These are phyloP conservation scores for Tyrannus savana DNA, from an alignment of 2,113 vertebrate genomes.

Conservation along the genomic window DNA sequence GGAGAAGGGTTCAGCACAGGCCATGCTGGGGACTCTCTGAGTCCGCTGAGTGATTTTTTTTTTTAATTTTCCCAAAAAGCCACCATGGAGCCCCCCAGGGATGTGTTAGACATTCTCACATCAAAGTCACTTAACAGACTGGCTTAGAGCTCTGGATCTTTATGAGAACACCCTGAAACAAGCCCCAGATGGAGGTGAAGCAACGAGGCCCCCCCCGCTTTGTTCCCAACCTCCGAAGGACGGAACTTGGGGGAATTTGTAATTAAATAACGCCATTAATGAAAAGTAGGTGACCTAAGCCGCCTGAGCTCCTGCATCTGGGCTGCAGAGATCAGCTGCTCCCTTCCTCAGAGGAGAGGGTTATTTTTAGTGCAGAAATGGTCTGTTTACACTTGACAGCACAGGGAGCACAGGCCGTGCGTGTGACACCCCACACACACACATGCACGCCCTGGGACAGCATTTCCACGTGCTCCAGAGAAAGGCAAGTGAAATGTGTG, in stretches of 20 bases:
- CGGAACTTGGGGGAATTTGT: rapidly evolving
- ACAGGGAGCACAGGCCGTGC: background rate
- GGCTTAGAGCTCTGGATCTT: too few relatives aligned
- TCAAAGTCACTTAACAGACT: background rate
- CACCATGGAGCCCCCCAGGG: background rate
- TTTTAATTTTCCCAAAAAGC: background rate
- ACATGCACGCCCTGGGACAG: rapidly evolving
- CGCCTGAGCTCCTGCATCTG: background rate
- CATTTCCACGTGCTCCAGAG: background rate
- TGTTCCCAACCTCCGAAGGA: background rate
- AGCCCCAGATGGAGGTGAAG: background rate
- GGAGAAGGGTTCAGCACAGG: background rate
- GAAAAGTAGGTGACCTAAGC: background rate
- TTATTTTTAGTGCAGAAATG: slow-evolving; percentile 15
- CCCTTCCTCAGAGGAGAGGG: background rate
- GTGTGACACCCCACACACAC: background rate
- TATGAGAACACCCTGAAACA: background rate
- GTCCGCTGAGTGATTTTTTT: background rate
- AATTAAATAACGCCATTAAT: background rate
- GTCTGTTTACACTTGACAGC: background rate
- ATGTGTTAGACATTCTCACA: background rate
- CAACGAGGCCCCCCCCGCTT: rapidly evolving
- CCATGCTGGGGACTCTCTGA: background rate
- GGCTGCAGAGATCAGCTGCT: slow-evolving; percentile 10
- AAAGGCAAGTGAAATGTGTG: background rate